Evolutionary conservation across 2,888 invertebrate species (phyloP), one percentile per base, ranked within the genome.

Genomic region (Parthenolecanium corni): DNA sequence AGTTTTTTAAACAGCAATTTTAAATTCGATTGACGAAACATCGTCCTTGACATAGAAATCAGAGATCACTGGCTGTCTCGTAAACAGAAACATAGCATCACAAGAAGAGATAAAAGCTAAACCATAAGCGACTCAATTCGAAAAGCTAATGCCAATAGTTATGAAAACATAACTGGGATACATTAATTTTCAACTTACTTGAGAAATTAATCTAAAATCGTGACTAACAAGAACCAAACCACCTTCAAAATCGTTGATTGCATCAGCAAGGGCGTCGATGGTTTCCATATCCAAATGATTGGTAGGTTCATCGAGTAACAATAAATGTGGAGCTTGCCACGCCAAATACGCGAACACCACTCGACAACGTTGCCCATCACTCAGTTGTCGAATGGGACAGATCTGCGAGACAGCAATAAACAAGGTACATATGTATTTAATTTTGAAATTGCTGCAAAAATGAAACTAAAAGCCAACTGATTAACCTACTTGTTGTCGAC

Each of bases 151-250:
- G n/a, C n/a, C n/a, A n/a, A n/a, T n/a, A n/a, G n/a, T n/a, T n/a
- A n/a, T n/a, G n/a, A n/a, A n/a, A n/a, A n/a, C n/a, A n/a, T n/a
- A n/a, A n/a, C n/a, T n/a, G n/a, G n/a, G n/a, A n/a, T n/a, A n/a
- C n/a, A n/a, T n/a, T n/a, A n/a, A n/a, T n/a, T n/a, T n/a, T n/a
- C n/a, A n/a, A 68, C 71, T 69, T 73, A 95, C 96, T 83, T 98
- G 97, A 77, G 89, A 93, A 67, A 98, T 98, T 62, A 98, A 84
- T 74, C 98, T 82, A 81, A 98, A 98, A 81, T 99, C 98, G 88
- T 98, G 98, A 77, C 94, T 95, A 71, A 99, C 98, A 23, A 99
- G 82, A 67, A 99, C 91, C 88, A 99, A 87, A 68, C 98, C 98
- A 49, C 98, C 98, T 68, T 94, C 92, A 73, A 95, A 98, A 71